Percentiles rank a stretch among this genome's conserved stretches.
Evolutionary conservation across 2,888 invertebrate species (phyloP).

Genomic region (Agrochola macilenta): DNA sequence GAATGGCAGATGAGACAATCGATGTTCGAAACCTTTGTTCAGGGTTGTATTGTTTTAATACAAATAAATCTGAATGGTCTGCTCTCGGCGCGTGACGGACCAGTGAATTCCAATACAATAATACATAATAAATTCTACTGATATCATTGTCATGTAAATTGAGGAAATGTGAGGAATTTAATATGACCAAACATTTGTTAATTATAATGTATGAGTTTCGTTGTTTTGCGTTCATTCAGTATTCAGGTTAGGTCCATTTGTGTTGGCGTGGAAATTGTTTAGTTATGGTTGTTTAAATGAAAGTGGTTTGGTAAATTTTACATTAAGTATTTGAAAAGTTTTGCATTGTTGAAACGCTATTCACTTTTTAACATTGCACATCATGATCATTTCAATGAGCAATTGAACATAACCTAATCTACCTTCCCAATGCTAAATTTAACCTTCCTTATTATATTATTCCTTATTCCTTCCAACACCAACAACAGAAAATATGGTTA

Average conservation of each 20-base stretch:
- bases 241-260: constrained; percentile 23
- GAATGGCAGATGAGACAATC: constrained; percentile 56
- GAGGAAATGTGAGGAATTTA: constrained; percentile 54
- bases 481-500: not conserved
- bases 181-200: constrained; percentile 59
- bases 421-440: not conserved
- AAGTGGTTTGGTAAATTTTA: constrained; percentile 5
- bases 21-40: constrained; percentile 59
- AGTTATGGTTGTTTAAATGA: constrained; percentile 12
- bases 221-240: constrained; percentile 13
- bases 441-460: too few relatives aligned
- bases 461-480: too few relatives aligned
- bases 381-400: not conserved
- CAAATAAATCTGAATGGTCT: constrained; percentile 62
- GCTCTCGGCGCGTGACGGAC: constrained; percentile 54
- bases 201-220: constrained; percentile 39
- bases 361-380: not conserved
- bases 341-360: not conserved
- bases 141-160: constrained; percentile 67
- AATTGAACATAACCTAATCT: not conserved
- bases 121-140: constrained; percentile 63
- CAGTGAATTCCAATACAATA: constrained; percentile 58
- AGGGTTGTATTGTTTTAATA: constrained; percentile 65
- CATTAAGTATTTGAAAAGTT: too few relatives aligned
- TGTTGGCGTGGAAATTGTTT: constrained; percentile 1